Evolutionary conservation across 2,888 invertebrate species (phyloP).

Genomic region (Nomada fucata): DNA sequence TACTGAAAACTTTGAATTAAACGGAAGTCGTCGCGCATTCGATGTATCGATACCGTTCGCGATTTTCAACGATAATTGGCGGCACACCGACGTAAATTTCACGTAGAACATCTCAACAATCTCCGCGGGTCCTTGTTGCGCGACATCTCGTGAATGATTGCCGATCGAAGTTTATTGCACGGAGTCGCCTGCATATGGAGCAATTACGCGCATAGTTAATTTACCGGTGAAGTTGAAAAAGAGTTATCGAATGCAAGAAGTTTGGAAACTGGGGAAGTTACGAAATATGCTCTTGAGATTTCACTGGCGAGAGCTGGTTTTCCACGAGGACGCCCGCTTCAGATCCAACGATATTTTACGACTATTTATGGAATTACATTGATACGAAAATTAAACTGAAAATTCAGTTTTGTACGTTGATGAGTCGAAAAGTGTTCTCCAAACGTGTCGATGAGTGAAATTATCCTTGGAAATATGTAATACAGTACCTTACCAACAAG

Average conservation of each 20-base stretch:
- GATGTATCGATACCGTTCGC: constrained; percentile 32
- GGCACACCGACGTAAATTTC: constrained; percentile 15
- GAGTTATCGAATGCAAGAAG: neutral
- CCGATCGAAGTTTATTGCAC: constrained; percentile 16
- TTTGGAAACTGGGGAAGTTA: neutral
- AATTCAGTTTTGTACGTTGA: no score
- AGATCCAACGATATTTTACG: no score
- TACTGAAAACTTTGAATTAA: constrained; percentile 62
- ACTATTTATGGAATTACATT: no score
- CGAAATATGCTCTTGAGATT: neutral
- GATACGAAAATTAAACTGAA: no score
- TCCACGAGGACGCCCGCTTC: neutral
- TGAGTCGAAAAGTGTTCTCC: no score
- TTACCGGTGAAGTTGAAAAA: constrained; percentile 1
- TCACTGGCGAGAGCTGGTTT: neutral
- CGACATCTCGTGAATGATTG: neutral
- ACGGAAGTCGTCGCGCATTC: constrained; percentile 18
- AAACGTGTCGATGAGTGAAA: no score
- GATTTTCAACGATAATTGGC: constrained; percentile 48
- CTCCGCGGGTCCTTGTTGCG: neutral
- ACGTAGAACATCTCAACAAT: constrained; percentile 20
- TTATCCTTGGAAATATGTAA: no score
- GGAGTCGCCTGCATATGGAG: constrained; percentile 5
- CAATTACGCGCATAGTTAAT: constrained; percentile 46
- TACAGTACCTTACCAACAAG: no score